Base-by-base conservation (phyloP, 2,888 invertebrate species). In the Mythimna ferrago region DNA sequence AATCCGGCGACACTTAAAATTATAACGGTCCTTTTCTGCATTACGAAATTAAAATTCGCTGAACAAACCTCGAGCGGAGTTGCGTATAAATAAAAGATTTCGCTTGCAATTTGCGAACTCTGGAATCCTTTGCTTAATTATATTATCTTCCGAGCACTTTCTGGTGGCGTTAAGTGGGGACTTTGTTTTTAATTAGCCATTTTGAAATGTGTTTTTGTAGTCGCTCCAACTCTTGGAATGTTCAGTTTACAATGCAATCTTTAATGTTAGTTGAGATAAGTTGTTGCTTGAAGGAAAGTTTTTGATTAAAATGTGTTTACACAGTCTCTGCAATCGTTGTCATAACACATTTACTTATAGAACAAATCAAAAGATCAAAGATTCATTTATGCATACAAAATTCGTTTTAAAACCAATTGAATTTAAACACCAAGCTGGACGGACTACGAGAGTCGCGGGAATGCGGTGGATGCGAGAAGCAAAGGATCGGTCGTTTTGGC, bases 41-140 rank as follows among this genome's bases (percentile, higher is more conserved):
- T 93, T 91, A 92, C 88, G 87, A 88, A 93, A 94, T 93, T 94
- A 93, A 94, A 93, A 94, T 93, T 93, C 92, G 91, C 91, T 89
- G 91, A 92, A 91, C 90, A 89, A 89, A 89, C 88, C 86, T 87
- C 85, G 84, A 85, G 82, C 85, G 82, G 86, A 89, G 90, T 90
- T 88, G 86, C 88, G 89, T 90, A 91, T 92, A 93, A 93, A 93
- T 92, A 93, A 92, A 89, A 90, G 90, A 90, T 91, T 90, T 87
- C 86, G 80, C 86, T 82, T 86, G 88, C 90, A 90, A 92, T 92
- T 92, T 92, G 92, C 91, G 84, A 91, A 91, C 89, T 89, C 87
- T 80, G 84, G 89, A 92, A 93, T 93, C 92, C 91, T 92, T 92
- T 91, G 89, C 90, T 92, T 94, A 94, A 93, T 94, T 93, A 92